Evolutionary conservation across 2,888 invertebrate genomes (phyloP), one percentile per base, ranked within the genome.

Genomic region (Volucella bombylans): DNA sequence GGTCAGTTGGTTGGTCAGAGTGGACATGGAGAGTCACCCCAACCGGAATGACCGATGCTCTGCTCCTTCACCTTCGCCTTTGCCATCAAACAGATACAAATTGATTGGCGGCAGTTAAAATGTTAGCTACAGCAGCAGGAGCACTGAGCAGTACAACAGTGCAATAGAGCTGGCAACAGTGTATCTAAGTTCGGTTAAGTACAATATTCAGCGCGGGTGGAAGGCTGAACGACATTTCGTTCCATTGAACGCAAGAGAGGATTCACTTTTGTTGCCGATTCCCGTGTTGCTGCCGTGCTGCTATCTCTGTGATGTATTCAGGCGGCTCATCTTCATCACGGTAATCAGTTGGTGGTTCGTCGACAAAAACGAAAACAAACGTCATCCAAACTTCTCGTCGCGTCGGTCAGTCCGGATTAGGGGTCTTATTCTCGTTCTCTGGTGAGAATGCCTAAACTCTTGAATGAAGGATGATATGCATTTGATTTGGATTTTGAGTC

Each of bases 61-160:
- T 31, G 31, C 6, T 4, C 31, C 31, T 31, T 31, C 6, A 31
- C 31, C 31, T 31, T 31, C 31, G 6, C 31, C 31, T 31, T 31
- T 1, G 6, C 31, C 31, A 31, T 31, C 73, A 82, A 78, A 76
- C 85, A 71, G 80, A 71, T 85, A 85, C 85, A 85, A 85, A 85
- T 85, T 85, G 85, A 85, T 85, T 85, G 85, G 85, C 80, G 76
- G 80, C 80, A 71, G 79, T 73, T 68, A 74, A 68, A 78, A 64
- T 69, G 73, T 83, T 65, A 69, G 79, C 79, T 68, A 59, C 69
- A 74, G 79, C 85, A 72, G 85, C 80, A 67, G 80, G 62, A 80
- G 76, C 31, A 31, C 83, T 52, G 50, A 59, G 52, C 15, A n/a
- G 14, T 15, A 8, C 11, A 43, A 45, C 49, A n/a, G 43, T 50